phyloP scores from a whole-genome alignment of 2,888 invertebrate species.

The Dryomyza anilis region DNA sequence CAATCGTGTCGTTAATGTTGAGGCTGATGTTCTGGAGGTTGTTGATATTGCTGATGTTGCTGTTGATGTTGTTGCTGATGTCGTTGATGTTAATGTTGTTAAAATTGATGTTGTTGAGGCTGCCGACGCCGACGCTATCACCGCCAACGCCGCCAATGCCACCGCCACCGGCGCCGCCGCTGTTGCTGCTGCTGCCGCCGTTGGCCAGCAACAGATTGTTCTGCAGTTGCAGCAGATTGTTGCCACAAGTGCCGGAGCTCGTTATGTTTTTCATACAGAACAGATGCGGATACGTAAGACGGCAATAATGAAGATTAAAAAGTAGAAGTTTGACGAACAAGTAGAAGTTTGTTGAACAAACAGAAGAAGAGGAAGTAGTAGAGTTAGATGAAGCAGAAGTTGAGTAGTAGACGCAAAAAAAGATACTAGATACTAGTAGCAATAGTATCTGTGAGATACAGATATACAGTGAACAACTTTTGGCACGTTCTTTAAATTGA shows the following conservation, averaged over 20 bases:
- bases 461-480: neutral
- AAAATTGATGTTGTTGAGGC: conserved; percentile 12
- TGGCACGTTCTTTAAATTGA: too few species aligned
- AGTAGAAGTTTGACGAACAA: neutral
- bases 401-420: neutral
- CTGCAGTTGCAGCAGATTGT: conserved; percentile 56
- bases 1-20: conserved; percentile 43
- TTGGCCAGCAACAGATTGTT: conserved; percentile 46
- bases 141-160: conserved; percentile 30
- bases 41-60: conserved; percentile 37
- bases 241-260: conserved; percentile 57
- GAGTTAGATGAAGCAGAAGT: neutral
- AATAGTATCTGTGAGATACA: neutral
- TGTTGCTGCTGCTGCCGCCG: conserved; percentile 29
- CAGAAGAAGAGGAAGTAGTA: neutral
- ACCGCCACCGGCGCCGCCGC: conserved; percentile 35
- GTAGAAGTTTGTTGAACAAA: neutral
- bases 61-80: conserved; percentile 49
- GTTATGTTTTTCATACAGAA: conserved; percentile 58
- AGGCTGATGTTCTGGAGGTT: conserved; percentile 36
- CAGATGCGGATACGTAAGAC: conserved; percentile 31
- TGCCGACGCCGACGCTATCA: conserved; percentile 24
- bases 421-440: neutral
- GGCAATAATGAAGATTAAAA: neutral
- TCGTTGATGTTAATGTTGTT: conserved; percentile 4